Evolutionary conservation across 2,797 vertebrate species (phyloP).

Genomic region (Petrocephalus schoutedeni): DNA sequence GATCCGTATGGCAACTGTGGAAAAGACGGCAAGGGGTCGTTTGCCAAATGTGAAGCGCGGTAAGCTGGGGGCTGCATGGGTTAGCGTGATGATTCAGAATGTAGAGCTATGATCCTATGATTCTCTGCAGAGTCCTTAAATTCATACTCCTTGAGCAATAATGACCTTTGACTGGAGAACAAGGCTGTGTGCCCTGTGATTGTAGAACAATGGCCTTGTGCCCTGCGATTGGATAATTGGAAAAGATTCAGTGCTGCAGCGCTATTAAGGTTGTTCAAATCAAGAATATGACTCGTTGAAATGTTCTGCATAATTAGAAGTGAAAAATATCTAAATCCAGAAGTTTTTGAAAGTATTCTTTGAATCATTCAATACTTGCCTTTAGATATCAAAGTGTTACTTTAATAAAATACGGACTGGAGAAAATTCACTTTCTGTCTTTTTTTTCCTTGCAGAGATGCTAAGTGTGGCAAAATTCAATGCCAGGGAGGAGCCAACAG

Average conservation of each 20-base stretch:
- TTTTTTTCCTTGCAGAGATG: slow-evolving; percentile 69
- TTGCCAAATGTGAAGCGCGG: slow-evolving; percentile 86
- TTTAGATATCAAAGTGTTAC: slow-evolving; percentile 49
- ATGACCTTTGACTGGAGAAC: not conserved
- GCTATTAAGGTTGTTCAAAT: not conserved
- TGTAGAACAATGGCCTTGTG: not conserved
- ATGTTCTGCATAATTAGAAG: not conserved
- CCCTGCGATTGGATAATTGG: not conserved
- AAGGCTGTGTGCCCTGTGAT: not conserved
- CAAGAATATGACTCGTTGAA: not conserved
- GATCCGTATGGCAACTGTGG: slow-evolving; percentile 98
- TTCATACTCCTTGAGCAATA: not conserved
- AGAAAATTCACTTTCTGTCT: slow-evolving; percentile 6
- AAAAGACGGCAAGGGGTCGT: slow-evolving; percentile 85
- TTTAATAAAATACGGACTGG: slow-evolving; percentile 42
- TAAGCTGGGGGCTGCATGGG: slow-evolving; percentile 34
- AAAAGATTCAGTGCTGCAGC: not conserved
- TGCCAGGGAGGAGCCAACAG: slow-evolving; percentile 96
- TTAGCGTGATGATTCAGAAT: not conserved
- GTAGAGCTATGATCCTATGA: no score
- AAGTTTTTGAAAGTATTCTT: not conserved
- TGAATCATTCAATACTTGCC: slow-evolving; percentile 42
- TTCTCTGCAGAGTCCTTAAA: not conserved
- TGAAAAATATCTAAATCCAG: not conserved
- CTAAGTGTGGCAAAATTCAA: slow-evolving; percentile 98